These are phyloP conservation scores for Metaphire vulgaris DNA, from an alignment of 1,140 invertebrate species.

Conservation along the genomic window DNA sequence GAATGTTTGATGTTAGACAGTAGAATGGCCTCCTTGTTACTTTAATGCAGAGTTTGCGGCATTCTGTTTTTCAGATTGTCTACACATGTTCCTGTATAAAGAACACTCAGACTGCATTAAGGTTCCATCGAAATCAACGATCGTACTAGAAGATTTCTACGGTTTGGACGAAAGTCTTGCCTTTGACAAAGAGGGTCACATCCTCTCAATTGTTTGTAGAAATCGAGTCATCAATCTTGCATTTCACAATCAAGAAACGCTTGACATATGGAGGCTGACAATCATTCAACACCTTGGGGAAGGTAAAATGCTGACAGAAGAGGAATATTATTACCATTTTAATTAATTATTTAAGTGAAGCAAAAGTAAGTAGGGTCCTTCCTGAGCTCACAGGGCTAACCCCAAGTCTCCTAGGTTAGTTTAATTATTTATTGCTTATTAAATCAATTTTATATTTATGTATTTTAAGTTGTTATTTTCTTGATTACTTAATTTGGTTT, in stretches of 20 bases:
- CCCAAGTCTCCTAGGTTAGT: too few species aligned
- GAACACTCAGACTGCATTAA: neutral
- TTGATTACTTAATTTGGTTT: too few species aligned
- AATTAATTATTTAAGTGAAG: too few species aligned
- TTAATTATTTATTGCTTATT: too few species aligned
- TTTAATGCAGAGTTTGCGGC: too few species aligned
- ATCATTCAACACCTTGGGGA: neutral
- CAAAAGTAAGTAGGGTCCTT: too few species aligned
- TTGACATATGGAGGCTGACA: neutral
- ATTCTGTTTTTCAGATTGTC: neutral
- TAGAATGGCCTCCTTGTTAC: too few species aligned
- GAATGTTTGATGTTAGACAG: too few species aligned
- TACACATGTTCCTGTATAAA: neutral
- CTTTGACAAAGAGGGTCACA: neutral
- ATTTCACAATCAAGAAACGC: neutral
- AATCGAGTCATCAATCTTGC: neutral
- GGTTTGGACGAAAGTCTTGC: neutral
- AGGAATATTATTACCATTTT: neutral
- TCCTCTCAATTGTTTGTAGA: neutral
- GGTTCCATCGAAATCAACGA: neutral
- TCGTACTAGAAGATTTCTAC: neutral
- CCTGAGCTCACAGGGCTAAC: too few species aligned
- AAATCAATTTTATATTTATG: too few species aligned
- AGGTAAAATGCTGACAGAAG: neutral
- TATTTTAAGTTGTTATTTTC: too few species aligned